Evolutionary conservation across 2,113 vertebrate genomes (phyloP), one percentile per base, ranked within the genome.

Genomic region (Prochilodus magdalenae): DNA sequence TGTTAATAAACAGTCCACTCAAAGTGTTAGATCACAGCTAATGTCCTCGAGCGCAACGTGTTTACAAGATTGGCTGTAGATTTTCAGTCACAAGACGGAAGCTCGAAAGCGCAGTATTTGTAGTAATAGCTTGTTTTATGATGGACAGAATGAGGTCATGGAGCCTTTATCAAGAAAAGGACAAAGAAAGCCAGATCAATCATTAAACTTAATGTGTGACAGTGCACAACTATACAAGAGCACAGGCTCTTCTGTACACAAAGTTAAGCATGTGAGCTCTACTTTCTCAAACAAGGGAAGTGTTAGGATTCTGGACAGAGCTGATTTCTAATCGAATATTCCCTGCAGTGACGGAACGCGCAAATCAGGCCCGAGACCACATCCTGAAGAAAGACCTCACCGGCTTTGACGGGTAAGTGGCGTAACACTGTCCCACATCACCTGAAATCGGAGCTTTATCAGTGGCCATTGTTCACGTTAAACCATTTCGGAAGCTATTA

Each of bases 341-440:
- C n/a, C 2, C 33, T 86, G 75, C 73, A 96, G 95, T 95, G 83
- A 96, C 95, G 0, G 92, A 93, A 59, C 77, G 85, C 79, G 93
- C 94, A 1, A 94, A 94, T 83, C 95, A 96, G 77, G 95, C 95
- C 49, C 89, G 94, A 89, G 95, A 96, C 33, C 93, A 94, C 81
- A 91, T 96, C 51, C 80, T 96, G 63, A 94, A 95, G 87, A 93
- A 94, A 86, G 94, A 96, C 85, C 87, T 96, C 82, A 88, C 88
- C 1, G 90, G 90, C 60, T 94, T 94, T 80, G 94, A 96, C 7
- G 95, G 95, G 95, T 96, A 81, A 89, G 92, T 77, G 16, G 49
- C 59, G 5, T 22, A 70, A 73, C 71, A 40, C 29, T 8, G 30
- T 26, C 27, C 27, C 13, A 18, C 72, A n/a, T 30, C 63, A 66